Percentiles rank a stretch among this genome's conserved stretches.
These are phyloP conservation scores for Linnaemya vulpina DNA, from an alignment of 2,888 invertebrate genomes.

Conservation along the genomic window DNA sequence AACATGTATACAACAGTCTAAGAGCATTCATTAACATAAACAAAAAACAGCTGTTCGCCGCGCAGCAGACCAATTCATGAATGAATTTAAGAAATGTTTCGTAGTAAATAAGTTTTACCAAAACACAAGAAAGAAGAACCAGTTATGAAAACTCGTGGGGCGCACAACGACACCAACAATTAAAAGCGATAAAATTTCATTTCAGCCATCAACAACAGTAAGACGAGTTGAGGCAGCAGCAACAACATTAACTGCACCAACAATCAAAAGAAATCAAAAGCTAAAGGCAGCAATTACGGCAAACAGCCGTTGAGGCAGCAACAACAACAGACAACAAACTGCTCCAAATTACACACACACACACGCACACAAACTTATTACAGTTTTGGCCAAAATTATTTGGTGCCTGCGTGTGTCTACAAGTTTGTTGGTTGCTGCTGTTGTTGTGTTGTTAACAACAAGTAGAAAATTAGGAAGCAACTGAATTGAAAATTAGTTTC, in stretches of 20 bases:
- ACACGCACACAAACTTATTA: neutral
- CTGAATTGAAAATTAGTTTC: constrained; percentile 63
- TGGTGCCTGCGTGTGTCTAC: neutral
- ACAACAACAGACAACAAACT: constrained; percentile 27
- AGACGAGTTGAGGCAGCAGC: constrained; percentile 9
- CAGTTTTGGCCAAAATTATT: constrained; percentile 1
- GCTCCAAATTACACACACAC: neutral
- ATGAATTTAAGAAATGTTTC: constrained; percentile 46
- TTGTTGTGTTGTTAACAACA: constrained; percentile 64
- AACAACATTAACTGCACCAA: constrained; percentile 14
- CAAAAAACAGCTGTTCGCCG: constrained; percentile 61
- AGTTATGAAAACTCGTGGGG: constrained; percentile 24
- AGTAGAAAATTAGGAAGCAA: constrained; percentile 69
- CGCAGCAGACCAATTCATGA: constrained; percentile 38
- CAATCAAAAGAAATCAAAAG: constrained; percentile 12
- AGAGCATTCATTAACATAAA: constrained; percentile 20
- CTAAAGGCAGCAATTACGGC: constrained; percentile 38
- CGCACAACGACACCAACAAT: neutral
- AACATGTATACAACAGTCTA: neutral
- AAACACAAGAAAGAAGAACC: neutral
- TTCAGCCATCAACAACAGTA: constrained; percentile 15
- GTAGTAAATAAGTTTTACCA: constrained; percentile 15
- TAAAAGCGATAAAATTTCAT: constrained; percentile 20
- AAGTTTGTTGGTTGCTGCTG: neutral
- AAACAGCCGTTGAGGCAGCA: constrained; percentile 24